Base-by-base conservation (phyloP, 2,113 vertebrate genomes). In the Ammodramus savannarum region DNA sequence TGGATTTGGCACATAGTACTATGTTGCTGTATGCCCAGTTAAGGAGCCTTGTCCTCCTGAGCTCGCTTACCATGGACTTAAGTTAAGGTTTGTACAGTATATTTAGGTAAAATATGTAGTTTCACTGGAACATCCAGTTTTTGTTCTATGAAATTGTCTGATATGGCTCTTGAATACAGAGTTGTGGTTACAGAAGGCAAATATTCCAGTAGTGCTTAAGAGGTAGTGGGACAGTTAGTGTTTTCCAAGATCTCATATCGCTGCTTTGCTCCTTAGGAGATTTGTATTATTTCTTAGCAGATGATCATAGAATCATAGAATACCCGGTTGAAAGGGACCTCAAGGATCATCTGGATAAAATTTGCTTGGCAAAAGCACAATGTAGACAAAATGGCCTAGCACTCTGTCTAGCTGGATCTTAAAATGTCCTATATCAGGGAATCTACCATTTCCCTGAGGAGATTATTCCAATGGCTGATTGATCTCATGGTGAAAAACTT, bases 51-150 rank as follows among this genome's bases (percentile, higher is more conserved):
- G 36, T 22, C 34, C 9, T 26, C 52, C 36, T 34, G 20, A 73
- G 13, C 44, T 85, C 3, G 0, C 39, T 55, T 3, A 0, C 13
- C 13, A 2, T 41, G 39, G 13, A 25, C 32, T 85, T 43, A 81
- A 69, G 26, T 38, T 68, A 27, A 77, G 68, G 16, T 43, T 85
- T 85, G 41, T 62, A 17, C 27, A 44, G 14, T 62, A 0, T 62
- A 5, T 58, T 78, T 66, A 49, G 29, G 11, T 72, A 20, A 79
- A 79, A 32, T 34, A 9, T 9, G 9, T 49, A 31, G 10, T 73
- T 93, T 79, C 43, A 58, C 29, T 36, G 11, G 10, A 23, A 10
- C 2, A 6, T 71, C 11, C 4, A 21, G 8, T 9, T 90, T 77
- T 66, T 74, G 6, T 82, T 78, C 18, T 38, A 3, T 43, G 52